phyloP scores from a whole-genome alignment of 2,888 invertebrate species.

The Xestia c-nigrum region DNA sequence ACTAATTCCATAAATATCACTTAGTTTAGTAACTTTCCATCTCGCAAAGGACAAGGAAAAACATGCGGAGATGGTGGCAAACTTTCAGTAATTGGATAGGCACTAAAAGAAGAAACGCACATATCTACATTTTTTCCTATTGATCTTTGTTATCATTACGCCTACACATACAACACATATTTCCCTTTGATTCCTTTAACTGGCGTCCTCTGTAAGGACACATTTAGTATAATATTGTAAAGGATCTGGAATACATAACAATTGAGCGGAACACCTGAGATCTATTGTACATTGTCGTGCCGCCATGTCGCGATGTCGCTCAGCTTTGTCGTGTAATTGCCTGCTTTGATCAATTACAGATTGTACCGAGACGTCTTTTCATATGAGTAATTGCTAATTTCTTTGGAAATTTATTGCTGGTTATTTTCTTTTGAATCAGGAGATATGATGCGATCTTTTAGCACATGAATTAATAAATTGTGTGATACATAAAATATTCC shows the following conservation, averaged over 20 bases:
- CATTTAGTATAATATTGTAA: slow-evolving; percentile 36
- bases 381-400: slow-evolving; percentile 58
- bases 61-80: neutral
- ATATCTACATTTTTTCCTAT: slow-evolving; percentile 4
- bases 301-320: slow-evolving; percentile 19
- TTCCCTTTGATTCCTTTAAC: slow-evolving; percentile 29
- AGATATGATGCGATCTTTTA: neutral
- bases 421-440: slow-evolving; percentile 16
- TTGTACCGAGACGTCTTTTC: slow-evolving; percentile 51
- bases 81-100: slow-evolving; percentile 21
- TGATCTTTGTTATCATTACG: slow-evolving; percentile 10
- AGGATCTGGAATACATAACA: slow-evolving; percentile 30
- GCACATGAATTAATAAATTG: too few relatives aligned
- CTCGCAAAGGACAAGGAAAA: too few relatives aligned
- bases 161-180: slow-evolving; percentile 1
- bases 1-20: neutral
- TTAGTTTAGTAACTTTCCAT: neutral
- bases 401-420: slow-evolving; percentile 29
- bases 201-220: slow-evolving; percentile 23
- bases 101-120: neutral
- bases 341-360: slow-evolving; percentile 65
- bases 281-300: slow-evolving; percentile 45
- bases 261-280: slow-evolving; percentile 58
- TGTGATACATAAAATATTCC: too few relatives aligned
- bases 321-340: slow-evolving; percentile 60